Base-by-base conservation (phyloP, 2,113 vertebrate species). In the Pluvialis apricaria region DNA sequence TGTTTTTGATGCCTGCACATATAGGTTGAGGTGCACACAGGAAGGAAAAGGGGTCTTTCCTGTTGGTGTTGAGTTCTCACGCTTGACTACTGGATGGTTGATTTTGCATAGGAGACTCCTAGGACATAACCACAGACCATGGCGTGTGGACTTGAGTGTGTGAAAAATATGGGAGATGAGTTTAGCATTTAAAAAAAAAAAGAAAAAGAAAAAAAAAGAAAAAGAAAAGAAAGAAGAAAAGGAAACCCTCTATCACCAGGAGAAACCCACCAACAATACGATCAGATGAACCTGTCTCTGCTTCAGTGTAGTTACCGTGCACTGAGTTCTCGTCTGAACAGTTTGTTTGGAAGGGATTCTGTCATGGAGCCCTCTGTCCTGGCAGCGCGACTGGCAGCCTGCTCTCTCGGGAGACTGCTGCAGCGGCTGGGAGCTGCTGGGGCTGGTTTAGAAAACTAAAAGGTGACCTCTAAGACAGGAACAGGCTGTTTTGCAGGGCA, bases 11-110 rank as follows among this genome's bases (percentile, higher is more conserved):
- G 91, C 94, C 96, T 85, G 86, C 72, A 40, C 77, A 22, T 83
- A 29, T 31, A 55, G 91, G 86, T 82, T 38, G 82, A 90, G 86
- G 58, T 57, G 88, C 88, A 34, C 73, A 7, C 72, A 31, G 95
- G 86, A 77, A 90, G 92, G 94, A 58, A 6, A 18, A 75, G 78
- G 79, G 54, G 14, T 31, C 75, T 85, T 85, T 81, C 57, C 73
- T 81, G 68, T 38, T 81, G 18, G 68, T 2, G 4, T 94, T 26
- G 20, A 88, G 88, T 90, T 95, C 88, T 94, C 92, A 45, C 68
- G 93, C 47, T 95, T 95, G 93, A 85, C 96, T 96, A 72, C 89
- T 92, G 92, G 93, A 84, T 78, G 84, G 87, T 69, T 95, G 93
- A 11, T 75, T 88, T 92, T 69, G 62, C 22, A 44, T 83, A 91